Evolutionary conservation across 2,888 invertebrate genomes (phyloP).

Genomic region (Petrolisthes manimaculis): DNA sequence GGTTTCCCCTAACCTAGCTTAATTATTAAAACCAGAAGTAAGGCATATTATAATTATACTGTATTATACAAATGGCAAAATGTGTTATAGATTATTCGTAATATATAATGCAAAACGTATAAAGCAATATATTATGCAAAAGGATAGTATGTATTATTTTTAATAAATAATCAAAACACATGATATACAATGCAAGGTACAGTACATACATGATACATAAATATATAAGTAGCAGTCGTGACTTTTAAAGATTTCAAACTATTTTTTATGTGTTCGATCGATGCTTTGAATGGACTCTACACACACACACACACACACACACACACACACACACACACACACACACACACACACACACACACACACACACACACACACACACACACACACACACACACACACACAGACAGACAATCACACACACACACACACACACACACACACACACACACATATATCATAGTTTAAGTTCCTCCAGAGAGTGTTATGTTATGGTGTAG

Average conservation of each 20-base stretch:
- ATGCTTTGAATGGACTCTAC: not conserved
- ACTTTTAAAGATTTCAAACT: too few species aligned
- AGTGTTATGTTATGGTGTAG: too few species aligned
- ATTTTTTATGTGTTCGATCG: too few species aligned
- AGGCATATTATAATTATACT: not conserved
- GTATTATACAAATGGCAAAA: too few species aligned
- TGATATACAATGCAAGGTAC: too few species aligned
- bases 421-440: not conserved
- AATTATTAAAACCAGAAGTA: not conserved
- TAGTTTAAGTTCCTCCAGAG: not conserved
- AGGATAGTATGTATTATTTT: too few species aligned
- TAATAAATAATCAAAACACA: too few species aligned
- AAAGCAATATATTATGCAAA: too few species aligned
- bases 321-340: not conserved
- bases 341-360: not conserved
- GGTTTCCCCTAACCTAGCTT: not conserved
- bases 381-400: slow-evolving; percentile 30
- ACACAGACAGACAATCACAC: slow-evolving; percentile 11
- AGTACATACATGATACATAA: too few species aligned
- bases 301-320: not conserved
- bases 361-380: slow-evolving; percentile 23
- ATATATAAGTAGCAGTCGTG: too few species aligned
- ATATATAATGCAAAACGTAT: too few species aligned
- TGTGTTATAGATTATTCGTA: too few species aligned
- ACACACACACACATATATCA: not conserved